Conservation (phyloP, 2,113 vertebrate genomes). For the Poicephalus meyeri region DNA sequence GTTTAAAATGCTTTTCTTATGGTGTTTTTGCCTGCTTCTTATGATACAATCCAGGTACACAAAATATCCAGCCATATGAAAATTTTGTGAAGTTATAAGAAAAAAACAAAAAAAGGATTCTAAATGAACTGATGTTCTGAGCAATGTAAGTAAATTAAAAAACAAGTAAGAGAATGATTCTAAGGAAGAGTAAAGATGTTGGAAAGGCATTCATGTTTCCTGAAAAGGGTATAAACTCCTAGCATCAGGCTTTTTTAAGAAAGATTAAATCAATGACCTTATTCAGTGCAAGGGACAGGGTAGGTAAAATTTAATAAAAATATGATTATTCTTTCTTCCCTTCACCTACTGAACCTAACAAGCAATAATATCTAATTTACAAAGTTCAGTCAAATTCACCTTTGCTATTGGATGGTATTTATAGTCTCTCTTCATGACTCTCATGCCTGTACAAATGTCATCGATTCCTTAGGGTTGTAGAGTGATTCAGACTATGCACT, state of each 20-base stretch:
- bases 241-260: background rate
- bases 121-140: background rate
- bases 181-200: background rate
- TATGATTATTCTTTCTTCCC: background rate
- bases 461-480: background rate
- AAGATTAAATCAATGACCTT: background rate
- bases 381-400: conserved; percentile 24
- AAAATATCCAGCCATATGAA: background rate
- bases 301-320: conserved; percentile 28
- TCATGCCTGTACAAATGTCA: conserved; percentile 4
- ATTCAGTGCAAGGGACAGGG: background rate
- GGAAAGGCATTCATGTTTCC: background rate
- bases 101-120: background rate
- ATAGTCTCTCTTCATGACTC: background rate
- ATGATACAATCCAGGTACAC: background rate
- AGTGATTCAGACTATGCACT: background rate
- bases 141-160: background rate
- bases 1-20: background rate
- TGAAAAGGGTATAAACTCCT: background rate
- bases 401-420: conserved; percentile 34
- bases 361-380: conserved; percentile 37
- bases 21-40: background rate
- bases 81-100: background rate
- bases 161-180: background rate
- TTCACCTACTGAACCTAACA: conserved; percentile 30